These are phyloP conservation scores for Protobothrops mucrosquamatus DNA, from an alignment of 2,113 vertebrate genomes.

Conservation along the genomic window DNA sequence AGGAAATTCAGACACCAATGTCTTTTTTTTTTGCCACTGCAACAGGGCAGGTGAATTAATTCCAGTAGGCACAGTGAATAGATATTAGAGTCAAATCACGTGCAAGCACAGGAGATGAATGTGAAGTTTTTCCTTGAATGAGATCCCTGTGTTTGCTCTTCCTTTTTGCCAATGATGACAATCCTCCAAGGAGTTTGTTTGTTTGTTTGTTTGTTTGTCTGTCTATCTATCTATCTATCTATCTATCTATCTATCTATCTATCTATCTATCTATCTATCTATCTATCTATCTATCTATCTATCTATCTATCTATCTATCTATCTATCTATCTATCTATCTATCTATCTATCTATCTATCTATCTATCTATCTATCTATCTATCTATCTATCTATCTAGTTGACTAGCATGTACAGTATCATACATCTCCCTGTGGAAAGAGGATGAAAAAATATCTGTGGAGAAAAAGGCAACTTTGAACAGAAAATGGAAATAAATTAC, in stretches of 20 bases:
- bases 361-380: too few relatives aligned
- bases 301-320: too few relatives aligned
- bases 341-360: too few relatives aligned
- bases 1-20: slow-evolving; percentile 35
- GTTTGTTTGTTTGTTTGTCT: not conserved
- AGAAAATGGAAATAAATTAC: not conserved
- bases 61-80: slow-evolving; percentile 44
- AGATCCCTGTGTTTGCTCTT: slow-evolving; percentile 1
- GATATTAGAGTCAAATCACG: slow-evolving; percentile 48
- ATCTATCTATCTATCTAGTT: not conserved
- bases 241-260: too few relatives aligned
- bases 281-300: too few relatives aligned
- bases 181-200: not conserved
- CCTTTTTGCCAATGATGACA: not conserved
- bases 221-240: too few relatives aligned
- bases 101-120: slow-evolving; percentile 19
- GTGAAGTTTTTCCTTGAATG: slow-evolving; percentile 54
- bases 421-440: not conserved
- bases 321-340: too few relatives aligned
- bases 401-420: not conserved
- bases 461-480: rapidly evolving
- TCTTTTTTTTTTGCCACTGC: slow-evolving; percentile 13
- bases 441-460: not conserved
- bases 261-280: too few relatives aligned
- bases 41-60: slow-evolving; percentile 62